phyloP scores from a whole-genome alignment of 2,888 invertebrate genomes.

The Sinhomidia bicolor region DNA sequence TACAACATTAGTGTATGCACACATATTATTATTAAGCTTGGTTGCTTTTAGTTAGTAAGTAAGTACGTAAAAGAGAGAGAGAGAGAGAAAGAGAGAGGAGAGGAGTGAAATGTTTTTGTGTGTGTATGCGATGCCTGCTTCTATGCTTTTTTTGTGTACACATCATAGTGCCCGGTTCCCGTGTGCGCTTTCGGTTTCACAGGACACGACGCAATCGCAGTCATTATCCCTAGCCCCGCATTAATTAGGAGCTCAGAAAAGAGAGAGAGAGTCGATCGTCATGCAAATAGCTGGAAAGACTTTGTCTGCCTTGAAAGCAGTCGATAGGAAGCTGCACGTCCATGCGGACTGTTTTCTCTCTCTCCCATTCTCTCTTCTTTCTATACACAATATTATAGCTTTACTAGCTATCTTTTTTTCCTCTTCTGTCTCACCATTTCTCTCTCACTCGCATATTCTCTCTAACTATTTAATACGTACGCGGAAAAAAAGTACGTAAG shows the following conservation, averaged over 20 bases:
- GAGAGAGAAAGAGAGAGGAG: constrained; percentile 15
- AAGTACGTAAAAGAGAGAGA: neutral
- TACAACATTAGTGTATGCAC: constrained; percentile 49
- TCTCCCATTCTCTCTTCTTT: constrained; percentile 33
- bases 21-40: constrained; percentile 62
- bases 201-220: constrained; percentile 80
- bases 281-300: constrained; percentile 80
- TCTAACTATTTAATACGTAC: constrained; percentile 46
- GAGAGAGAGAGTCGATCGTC: constrained; percentile 79
- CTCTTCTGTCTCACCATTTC: neutral
- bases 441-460: constrained; percentile 25
- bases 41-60: constrained; percentile 60
- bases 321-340: constrained; percentile 80
- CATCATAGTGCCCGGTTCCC: constrained; percentile 74
- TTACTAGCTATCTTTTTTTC: neutral
- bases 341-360: constrained; percentile 78
- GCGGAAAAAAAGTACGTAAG: constrained; percentile 32
- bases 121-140: constrained; percentile 27
- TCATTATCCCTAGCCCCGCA: constrained; percentile 80
- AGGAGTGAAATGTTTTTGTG: constrained; percentile 35
- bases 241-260: constrained; percentile 80
- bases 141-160: constrained; percentile 36
- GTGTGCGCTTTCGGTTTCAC: constrained; percentile 80
- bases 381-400: too few species aligned
- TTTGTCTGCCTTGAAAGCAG: constrained; percentile 77